These are phyloP conservation scores for Hypanus sabinus DNA, from an alignment of 2,113 vertebrate genomes.

Conservation along the genomic window DNA sequence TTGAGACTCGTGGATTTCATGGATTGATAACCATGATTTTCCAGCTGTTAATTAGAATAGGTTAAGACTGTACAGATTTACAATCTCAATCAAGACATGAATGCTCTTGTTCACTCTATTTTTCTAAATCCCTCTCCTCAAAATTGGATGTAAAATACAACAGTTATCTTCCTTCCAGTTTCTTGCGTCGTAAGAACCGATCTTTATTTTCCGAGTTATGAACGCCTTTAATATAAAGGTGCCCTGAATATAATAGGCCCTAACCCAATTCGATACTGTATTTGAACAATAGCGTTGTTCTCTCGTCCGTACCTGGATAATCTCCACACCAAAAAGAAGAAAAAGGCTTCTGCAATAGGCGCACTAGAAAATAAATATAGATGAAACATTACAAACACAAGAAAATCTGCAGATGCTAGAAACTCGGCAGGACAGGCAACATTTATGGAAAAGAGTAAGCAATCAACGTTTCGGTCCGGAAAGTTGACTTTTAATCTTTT, in stretches of 20 bases:
- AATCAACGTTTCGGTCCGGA: no score
- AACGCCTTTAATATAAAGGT: no score
- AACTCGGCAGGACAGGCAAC: no score
- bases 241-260: no score
- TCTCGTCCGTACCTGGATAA: background rate
- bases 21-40: background rate
- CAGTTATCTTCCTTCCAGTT: background rate
- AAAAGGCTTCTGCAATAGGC: background rate
- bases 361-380: background rate
- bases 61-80: background rate
- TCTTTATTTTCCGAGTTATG: no score
- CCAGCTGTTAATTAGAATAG: background rate
- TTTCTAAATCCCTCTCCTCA: background rate
- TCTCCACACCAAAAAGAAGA: background rate
- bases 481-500: no score
- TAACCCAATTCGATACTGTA: background rate
- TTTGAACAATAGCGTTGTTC: background rate
- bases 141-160: background rate
- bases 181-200: no score
- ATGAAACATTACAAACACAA: background rate
- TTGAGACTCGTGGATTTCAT: background rate
- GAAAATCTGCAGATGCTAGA: no score
- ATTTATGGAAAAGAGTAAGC: no score
- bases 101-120: background rate
- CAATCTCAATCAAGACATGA: background rate